Evolutionary conservation across 1,140 invertebrate genomes (phyloP).

Genomic region (Aphis craccivora): DNA sequence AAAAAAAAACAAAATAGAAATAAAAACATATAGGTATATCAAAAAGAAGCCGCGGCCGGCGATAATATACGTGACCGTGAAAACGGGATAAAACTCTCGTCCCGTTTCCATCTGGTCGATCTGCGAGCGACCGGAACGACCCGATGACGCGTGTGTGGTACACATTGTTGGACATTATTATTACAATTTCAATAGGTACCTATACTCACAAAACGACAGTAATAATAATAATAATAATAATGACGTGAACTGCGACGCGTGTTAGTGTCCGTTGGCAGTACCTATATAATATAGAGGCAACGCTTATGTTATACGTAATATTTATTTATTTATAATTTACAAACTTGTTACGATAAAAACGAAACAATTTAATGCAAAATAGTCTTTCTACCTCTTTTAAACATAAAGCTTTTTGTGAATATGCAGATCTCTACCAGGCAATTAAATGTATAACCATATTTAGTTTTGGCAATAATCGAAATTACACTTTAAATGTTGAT

Average conservation of each 20-base stretch:
- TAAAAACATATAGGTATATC: neutral
- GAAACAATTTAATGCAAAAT: neutral
- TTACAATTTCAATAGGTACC: neutral
- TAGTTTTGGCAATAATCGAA: too few species aligned
- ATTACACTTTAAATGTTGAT: too few species aligned
- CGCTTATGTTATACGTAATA: neutral
- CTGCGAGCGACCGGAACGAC: neutral
- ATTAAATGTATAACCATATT: too few species aligned
- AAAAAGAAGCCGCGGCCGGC: slow-evolving; percentile 51
- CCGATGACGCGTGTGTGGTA: neutral
- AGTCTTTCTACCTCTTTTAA: neutral
- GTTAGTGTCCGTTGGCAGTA: neutral
- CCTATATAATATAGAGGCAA: neutral
- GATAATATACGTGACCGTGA: slow-evolving; percentile 47
- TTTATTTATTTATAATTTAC: neutral
- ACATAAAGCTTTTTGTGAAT: neutral
- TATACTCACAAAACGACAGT: neutral
- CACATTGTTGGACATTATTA: neutral
- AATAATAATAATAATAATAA: slow-evolving; percentile 3
- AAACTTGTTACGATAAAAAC: neutral
- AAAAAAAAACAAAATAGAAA: neutral
- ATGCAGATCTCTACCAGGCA: too few species aligned
- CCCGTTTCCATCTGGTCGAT: neutral
- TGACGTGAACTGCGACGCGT: neutral
- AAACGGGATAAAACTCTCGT: slow-evolving; percentile 37